Conservation (phyloP, 2,888 invertebrate species). For the Argyra leucocephala region DNA sequence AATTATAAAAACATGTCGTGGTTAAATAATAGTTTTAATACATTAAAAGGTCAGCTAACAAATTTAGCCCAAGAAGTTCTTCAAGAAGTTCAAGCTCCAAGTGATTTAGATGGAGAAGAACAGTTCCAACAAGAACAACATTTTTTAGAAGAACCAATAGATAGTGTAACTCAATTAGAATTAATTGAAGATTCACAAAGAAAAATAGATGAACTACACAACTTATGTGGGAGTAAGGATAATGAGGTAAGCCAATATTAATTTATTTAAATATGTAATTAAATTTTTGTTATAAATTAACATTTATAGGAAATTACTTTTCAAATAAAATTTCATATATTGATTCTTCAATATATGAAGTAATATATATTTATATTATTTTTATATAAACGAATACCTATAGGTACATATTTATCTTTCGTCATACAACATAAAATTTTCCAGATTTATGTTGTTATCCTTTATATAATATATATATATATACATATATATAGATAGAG, state of each 20-base stretch:
- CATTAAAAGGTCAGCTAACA: slow-evolving; percentile 76
- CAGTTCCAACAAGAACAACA: neutral
- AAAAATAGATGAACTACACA: slow-evolving; percentile 7
- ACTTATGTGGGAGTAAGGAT: slow-evolving; percentile 9
- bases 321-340: too few species aligned
- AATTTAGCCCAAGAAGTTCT: slow-evolving; percentile 69
- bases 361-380: too few species aligned
- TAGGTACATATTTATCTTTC: neutral
- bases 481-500: neutral
- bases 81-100: neutral
- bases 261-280: neutral
- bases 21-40: slow-evolving; percentile 50
- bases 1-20: slow-evolving; percentile 50
- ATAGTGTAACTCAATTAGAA: slow-evolving; percentile 2
- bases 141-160: neutral
- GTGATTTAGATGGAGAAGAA: neutral
- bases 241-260: neutral
- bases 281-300: neutral
- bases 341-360: too few species aligned
- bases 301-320: too few species aligned
- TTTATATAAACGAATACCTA: neutral
- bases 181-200: slow-evolving; percentile 8
- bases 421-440: neutral
- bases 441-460: neutral
- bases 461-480: neutral